Base-by-base conservation (phyloP, 23 tunicate species). In the Styela clava region DNA sequence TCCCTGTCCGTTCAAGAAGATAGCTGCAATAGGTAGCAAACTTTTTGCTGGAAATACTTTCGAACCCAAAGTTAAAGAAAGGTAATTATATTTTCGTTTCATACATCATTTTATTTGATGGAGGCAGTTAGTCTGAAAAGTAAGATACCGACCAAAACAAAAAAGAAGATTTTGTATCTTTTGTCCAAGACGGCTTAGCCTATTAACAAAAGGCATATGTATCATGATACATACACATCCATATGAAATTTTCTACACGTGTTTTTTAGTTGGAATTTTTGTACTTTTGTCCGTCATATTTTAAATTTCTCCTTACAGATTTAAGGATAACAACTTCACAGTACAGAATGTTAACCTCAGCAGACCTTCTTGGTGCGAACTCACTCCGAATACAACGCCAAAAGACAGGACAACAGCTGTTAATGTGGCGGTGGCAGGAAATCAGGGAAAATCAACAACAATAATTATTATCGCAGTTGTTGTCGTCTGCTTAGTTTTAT, bases 381-480 rank as follows among this genome's bases (percentile, higher is more conserved):
- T 27, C 31, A 52, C 34, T 22, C 36, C 56, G 1, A 28, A 25
- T 35, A 25, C 84, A 24, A 25, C 52, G 7, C 23, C 79, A 2
- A 33, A 81, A 20, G 31, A 24, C 2, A 2, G 69, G 24, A 52
- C 65, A 36, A 52, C 34, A 3, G 51, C 52, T 31, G 44, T 35
- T 24, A 44, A 3, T 35, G 21, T 79, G 73, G 34, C 67, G 12
- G 74, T 70, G 21, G 83, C 61, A 30, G 83, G 83, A n/a, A 32
- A 31, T 9, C 65, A 44, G 35, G 67, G 67, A 76, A 79, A 64
- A 1, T 31, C 84, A 1, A 86, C 88, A 5, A 72, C 83, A 52
- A 79, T 89, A 19, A 79, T 89, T 16, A 84, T 89, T 16, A 84
- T 89, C 23, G 85, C 83, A 2, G 88, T 83, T 16, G 84, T 89